Evolutionary conservation across 2,888 invertebrate genomes (phyloP), one percentile per base, ranked within the genome.

Genomic region (Leptogaster cylindrica): DNA sequence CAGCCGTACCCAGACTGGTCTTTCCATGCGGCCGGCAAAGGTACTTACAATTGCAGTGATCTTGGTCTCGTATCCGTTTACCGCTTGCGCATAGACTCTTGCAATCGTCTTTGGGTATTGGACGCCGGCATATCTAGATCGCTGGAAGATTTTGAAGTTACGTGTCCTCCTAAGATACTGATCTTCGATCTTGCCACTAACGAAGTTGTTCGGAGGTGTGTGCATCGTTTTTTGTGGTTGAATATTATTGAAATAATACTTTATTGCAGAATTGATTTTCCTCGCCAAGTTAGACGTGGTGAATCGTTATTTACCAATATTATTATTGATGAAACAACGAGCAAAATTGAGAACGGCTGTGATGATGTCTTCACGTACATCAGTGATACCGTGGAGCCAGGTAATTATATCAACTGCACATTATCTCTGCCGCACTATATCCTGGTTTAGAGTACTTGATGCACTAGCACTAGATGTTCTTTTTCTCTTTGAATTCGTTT

Each of bases 341-440:
- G 87, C 1, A 83, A 85, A 16, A 83, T 84, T 31, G 84, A 85
- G 1, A 80, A 80, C 20, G 83, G 83, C 31, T 93, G 93, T 74
- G 92, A 93, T 75, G 86, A 90, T 73, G 87, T 90, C 10, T 90
- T 89, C 75, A 87, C 89, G 0, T 93, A 93, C 79, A 90, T 93
- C 73, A 86, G 87, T 23, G 93, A 93, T 77, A 92, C 92, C 1
- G 89, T 91, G 25, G 90, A 90, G 68, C 90, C 92, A 74, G 91
- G 91, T 89, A 78, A 64, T 55, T 72, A 20, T 33, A 5, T 23
- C 3, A 12, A 3, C 36, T 2, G 10, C 8, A 36, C 36, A 3
- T 8, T n/a, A n/a, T n/a, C n/a, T n/a, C n/a, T n/a, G n/a, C n/a
- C n/a, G n/a, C n/a, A n/a, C n/a, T n/a, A n/a, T n/a, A n/a, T n/a